Evolutionary conservation across 2,113 vertebrate species (phyloP).

Genomic region (Siniperca knerii): DNA sequence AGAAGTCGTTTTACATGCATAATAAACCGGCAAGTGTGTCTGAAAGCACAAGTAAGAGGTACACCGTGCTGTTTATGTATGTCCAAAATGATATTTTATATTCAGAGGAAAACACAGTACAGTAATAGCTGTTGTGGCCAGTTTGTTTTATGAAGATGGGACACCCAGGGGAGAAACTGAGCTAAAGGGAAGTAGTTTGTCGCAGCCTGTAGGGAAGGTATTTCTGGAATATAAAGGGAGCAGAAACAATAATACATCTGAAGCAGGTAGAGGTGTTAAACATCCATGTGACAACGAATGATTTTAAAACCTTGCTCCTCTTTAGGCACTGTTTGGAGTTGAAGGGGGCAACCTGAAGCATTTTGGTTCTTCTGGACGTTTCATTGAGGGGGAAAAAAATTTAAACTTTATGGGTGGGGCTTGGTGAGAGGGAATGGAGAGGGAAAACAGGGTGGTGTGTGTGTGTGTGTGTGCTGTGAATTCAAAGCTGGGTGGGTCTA

Average conservation of each 20-base stretch:
- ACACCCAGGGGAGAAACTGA: not conserved
- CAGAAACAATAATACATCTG: not conserved
- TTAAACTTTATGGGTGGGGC: conserved; percentile 78
- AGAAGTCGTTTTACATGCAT: conserved; percentile 22
- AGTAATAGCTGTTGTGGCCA: not conserved
- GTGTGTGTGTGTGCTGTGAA: conserved; percentile 53
- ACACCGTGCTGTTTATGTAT: not conserved
- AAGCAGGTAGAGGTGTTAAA: not conserved
- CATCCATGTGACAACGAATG: not conserved
- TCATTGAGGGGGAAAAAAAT: conserved; percentile 32
- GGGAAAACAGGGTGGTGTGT: conserved; percentile 75
- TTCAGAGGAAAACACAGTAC: not conserved
- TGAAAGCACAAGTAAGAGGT: not conserved
- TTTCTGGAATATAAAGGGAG: not conserved
- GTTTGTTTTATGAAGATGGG: not conserved
- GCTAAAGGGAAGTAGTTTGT: not conserved
- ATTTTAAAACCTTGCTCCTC: not conserved
- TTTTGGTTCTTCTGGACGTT: conserved; percentile 36
- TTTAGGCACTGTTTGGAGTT: conserved; percentile 38
- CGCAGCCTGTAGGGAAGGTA: not conserved
- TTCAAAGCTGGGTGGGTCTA: conserved; percentile 80
- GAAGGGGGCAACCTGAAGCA: conserved; percentile 15
- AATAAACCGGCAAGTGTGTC: conserved; percentile 21
- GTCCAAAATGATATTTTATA: not conserved
- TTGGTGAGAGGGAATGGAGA: conserved; percentile 65